Evolutionary conservation across 1,140 invertebrate species (phyloP).

Genomic region (Bathynomus jamesi): DNA sequence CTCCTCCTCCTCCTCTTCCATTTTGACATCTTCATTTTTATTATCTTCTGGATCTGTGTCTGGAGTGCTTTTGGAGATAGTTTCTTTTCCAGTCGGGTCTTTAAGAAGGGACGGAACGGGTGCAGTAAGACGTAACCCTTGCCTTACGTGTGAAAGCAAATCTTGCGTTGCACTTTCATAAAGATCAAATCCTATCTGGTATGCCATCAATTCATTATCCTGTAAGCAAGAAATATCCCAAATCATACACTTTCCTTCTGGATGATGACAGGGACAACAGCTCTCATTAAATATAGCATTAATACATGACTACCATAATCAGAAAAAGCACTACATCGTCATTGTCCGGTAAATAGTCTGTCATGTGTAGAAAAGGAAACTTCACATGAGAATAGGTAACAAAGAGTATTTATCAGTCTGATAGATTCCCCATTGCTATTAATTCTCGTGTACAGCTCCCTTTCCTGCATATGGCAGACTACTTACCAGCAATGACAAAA

Average conservation of each 20-base stretch:
- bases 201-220: constrained; percentile 77
- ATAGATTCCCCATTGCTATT: too few relatives aligned
- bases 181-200: constrained; percentile 97
- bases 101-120: constrained; percentile 55
- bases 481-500: not conserved
- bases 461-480: too few relatives aligned
- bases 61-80: too few relatives aligned
- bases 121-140: constrained; percentile 71
- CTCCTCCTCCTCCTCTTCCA: constrained; percentile 30
- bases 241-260: not conserved
- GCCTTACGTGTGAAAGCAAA: constrained; percentile 79
- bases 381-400: too few relatives aligned
- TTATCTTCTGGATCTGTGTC: too few relatives aligned
- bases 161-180: constrained; percentile 99
- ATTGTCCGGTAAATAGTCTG: too few relatives aligned
- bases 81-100: constrained; percentile 12
- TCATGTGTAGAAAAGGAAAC: too few relatives aligned
- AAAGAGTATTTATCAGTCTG: too few relatives aligned
- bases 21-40: constrained; percentile 24
- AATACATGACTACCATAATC: not conserved
- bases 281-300: not conserved
- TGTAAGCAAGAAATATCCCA: constrained; percentile 6
- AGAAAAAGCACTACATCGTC: too few relatives aligned
- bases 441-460: too few relatives aligned
- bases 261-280: not conserved